Evolutionary conservation across 2,113 vertebrate genomes (phyloP).

Genomic region (Thomomys bottae): DNA sequence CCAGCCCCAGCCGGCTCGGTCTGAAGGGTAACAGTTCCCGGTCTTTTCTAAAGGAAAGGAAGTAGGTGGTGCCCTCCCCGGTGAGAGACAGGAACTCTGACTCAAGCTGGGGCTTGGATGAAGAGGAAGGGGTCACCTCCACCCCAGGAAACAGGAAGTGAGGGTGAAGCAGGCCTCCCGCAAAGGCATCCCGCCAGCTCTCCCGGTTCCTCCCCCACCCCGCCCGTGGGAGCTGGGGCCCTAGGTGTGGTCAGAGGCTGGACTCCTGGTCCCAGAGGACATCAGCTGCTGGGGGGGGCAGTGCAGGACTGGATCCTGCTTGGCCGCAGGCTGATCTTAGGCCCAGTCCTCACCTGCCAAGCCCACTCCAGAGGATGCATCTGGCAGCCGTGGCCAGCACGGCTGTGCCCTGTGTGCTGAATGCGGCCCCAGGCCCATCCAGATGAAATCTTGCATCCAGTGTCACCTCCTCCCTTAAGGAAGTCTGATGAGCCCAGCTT

Average conservation of each 20-base stretch:
- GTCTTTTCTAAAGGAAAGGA: neutral
- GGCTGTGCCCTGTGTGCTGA: no score
- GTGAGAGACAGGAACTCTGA: constrained; percentile 66
- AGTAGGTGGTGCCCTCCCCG: neutral
- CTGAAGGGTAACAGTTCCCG: neutral
- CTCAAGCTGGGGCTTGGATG: constrained; percentile 33
- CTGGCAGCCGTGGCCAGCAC: no score
- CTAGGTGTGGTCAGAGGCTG: accelerated
- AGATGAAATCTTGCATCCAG: no score
- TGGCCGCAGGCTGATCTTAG: no score
- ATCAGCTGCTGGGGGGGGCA: no score
- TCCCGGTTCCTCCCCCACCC: neutral
- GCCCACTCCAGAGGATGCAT: no score
- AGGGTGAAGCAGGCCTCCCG: neutral
- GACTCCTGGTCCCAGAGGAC: neutral
- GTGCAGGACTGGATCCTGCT: no score
- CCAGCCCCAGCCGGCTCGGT: accelerated
- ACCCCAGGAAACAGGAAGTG: constrained; percentile 60
- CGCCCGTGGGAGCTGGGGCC: neutral
- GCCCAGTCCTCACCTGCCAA: no score
- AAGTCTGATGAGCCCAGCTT: no score
- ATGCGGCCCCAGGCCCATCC: no score
- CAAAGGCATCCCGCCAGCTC: neutral
- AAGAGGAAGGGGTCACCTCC: constrained; percentile 20
- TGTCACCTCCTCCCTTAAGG: no score